Percentiles rank a stretch among this genome's conserved stretches.
phyloP scores from a whole-genome alignment of 2,113 vertebrate genomes.

The Halichoeres trimaculatus region DNA sequence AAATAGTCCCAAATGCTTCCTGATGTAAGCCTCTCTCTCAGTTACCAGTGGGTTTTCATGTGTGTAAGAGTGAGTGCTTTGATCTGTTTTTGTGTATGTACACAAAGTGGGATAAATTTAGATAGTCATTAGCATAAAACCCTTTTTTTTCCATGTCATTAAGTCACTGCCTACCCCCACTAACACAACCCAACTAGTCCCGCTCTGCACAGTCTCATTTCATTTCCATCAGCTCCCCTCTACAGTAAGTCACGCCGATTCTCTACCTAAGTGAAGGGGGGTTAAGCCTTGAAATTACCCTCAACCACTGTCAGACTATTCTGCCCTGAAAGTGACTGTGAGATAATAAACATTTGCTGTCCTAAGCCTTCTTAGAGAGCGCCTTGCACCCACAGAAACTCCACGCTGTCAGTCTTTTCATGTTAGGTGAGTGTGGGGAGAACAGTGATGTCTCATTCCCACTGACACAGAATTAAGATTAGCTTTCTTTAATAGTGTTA shows the following conservation, averaged over 20 bases:
- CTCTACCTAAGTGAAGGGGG: conserved; percentile 12
- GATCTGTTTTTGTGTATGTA: conserved; percentile 31
- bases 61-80: background rate
- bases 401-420: conserved; percentile 21
- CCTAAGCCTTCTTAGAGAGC: background rate
- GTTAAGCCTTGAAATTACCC: conserved; percentile 27
- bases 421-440: conserved; percentile 3
- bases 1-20: conserved; percentile 46
- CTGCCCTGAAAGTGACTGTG: background rate
- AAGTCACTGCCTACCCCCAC: conserved; percentile 35
- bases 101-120: conserved; percentile 60
- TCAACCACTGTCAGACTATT: conserved; percentile 10
- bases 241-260: conserved; percentile 56
- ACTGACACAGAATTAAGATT: conserved; percentile 32
- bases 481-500: conserved; percentile 16
- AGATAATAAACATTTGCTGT: background rate
- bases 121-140: conserved; percentile 69
- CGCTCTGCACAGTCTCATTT: conserved; percentile 39
- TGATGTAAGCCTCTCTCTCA: background rate
- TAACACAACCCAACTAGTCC: conserved; percentile 23
- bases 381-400: background rate
- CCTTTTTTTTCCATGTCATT: conserved; percentile 61
- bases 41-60: conserved; percentile 29
- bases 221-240: conserved; percentile 56
- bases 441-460: conserved; percentile 27